Evolutionary conservation across 2,113 vertebrate genomes (phyloP).

Genomic region (Strix aluco): DNA sequence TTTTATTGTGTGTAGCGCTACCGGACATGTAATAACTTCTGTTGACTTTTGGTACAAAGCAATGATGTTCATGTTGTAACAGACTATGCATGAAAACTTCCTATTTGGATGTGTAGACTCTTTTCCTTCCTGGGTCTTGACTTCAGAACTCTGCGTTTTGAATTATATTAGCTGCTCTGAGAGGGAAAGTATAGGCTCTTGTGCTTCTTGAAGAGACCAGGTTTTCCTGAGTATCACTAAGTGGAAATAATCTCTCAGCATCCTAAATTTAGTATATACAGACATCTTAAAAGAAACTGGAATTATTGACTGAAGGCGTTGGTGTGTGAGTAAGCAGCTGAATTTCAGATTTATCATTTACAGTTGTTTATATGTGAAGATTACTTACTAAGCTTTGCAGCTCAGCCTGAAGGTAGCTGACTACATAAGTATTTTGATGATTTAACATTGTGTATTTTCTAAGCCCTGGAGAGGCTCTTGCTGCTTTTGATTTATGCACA

Average conservation of each 20-base stretch:
- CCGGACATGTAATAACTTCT: background rate
- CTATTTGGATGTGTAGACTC: background rate
- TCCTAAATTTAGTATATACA: background rate
- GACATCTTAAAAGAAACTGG: slow-evolving; percentile 9
- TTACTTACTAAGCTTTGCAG: background rate
- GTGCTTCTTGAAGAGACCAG: background rate
- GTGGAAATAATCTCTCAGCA: slow-evolving; percentile 28
- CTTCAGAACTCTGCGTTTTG: background rate
- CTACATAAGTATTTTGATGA: background rate
- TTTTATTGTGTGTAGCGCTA: background rate
- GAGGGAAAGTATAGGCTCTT: background rate
- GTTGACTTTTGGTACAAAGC: background rate
- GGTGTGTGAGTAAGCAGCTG: slow-evolving; percentile 39
- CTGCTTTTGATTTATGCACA: background rate
- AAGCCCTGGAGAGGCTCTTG: background rate
- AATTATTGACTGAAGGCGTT: background rate
- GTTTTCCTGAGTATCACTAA: background rate
- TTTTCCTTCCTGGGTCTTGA: background rate
- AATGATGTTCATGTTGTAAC: background rate
- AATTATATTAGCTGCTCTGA: background rate
- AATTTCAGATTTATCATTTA: slow-evolving; percentile 27
- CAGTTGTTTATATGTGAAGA: background rate
- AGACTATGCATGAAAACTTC: background rate
- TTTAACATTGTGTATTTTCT: background rate
- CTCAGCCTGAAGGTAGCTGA: background rate